These are phyloP conservation scores for Drosophila sucinea DNA, from an alignment of 1,140 invertebrate species.

Conservation along the genomic window DNA sequence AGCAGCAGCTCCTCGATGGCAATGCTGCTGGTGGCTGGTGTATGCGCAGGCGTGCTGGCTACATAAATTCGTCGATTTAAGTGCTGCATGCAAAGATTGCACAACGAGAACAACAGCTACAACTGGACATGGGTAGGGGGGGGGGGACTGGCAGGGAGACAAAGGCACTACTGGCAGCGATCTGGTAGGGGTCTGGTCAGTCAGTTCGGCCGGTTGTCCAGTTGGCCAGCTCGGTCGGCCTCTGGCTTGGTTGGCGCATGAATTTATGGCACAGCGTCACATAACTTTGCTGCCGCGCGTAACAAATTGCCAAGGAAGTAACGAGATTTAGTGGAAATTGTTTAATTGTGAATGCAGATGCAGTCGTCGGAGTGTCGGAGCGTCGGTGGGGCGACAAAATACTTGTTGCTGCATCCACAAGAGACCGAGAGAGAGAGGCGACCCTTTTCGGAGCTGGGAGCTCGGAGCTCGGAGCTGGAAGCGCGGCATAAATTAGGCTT, in stretches of 20 bases:
- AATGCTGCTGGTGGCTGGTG: constrained; percentile 23
- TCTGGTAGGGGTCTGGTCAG: constrained; percentile 23
- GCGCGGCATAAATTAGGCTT: constrained; percentile 82
- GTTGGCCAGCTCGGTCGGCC: constrained; percentile 27
- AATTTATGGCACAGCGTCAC: constrained; percentile 83
- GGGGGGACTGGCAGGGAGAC: not conserved
- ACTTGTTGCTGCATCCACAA: constrained; percentile 58
- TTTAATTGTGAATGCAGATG: constrained; percentile 83
- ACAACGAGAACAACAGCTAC: constrained; percentile 38
- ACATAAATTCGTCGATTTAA: constrained; percentile 81
- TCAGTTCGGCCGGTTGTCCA: not conserved
- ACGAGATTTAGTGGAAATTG: constrained; percentile 83
- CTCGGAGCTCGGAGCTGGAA: constrained; percentile 31
- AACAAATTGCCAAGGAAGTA: constrained; percentile 83
- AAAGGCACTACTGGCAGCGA: not conserved
- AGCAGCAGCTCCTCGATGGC: not conserved
- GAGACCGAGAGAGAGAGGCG: constrained; percentile 7
- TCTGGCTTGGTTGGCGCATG: constrained; percentile 68
- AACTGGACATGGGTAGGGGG: constrained; percentile 25
- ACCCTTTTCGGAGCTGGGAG: constrained; percentile 55
- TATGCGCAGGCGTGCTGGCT: constrained; percentile 68
- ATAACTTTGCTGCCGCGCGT: constrained; percentile 83
- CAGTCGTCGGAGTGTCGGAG: constrained; percentile 37
- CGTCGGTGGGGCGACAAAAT: constrained; percentile 41
- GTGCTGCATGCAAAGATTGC: constrained; percentile 73